These are phyloP conservation scores for Taeniopygia guttata DNA, from an alignment of 2,797 vertebrate species.

Conservation along the genomic window DNA sequence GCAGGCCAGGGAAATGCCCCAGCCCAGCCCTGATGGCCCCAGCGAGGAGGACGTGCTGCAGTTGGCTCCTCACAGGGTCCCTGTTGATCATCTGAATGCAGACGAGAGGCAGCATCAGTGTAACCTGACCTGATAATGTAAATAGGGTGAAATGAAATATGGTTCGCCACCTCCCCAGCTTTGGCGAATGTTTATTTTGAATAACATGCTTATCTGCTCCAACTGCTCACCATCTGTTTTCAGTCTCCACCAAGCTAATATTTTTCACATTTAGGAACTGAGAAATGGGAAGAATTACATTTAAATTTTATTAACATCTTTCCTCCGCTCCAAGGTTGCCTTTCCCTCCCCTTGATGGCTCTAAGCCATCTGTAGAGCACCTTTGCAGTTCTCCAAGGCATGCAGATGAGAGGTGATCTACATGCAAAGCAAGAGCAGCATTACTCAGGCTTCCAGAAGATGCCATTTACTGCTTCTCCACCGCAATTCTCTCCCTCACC, in stretches of 20 bases:
- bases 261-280: conserved; percentile 74
- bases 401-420: conserved; percentile 23
- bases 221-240: conserved; percentile 88
- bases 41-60: background rate
- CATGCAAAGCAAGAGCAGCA: conserved; percentile 15
- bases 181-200: conserved; percentile 82
- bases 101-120: conserved; percentile 67
- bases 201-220: conserved; percentile 81
- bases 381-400: conserved; percentile 18
- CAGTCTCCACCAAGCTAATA: conserved; percentile 76
- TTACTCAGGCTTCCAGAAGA: background rate
- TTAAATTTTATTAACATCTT: conserved; percentile 69
- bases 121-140: conserved; percentile 72
- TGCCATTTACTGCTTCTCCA: background rate
- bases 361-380: conserved; percentile 55
- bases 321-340: conserved; percentile 34
- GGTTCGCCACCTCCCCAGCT: conserved; percentile 72
- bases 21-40: fast-evolving
- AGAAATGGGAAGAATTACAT: conserved; percentile 68
- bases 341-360: conserved; percentile 17
- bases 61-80: conserved; percentile 38
- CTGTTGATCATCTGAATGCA: conserved; percentile 57
- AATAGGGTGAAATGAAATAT: conserved; percentile 73
- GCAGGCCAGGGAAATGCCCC: background rate
- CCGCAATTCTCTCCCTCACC: background rate